A percentile compares a stretch with the other conserved stretches of the same genome.
Evolutionary conservation across 2,113 vertebrate species (phyloP).

Genomic region (Salvelinus namaycush): DNA sequence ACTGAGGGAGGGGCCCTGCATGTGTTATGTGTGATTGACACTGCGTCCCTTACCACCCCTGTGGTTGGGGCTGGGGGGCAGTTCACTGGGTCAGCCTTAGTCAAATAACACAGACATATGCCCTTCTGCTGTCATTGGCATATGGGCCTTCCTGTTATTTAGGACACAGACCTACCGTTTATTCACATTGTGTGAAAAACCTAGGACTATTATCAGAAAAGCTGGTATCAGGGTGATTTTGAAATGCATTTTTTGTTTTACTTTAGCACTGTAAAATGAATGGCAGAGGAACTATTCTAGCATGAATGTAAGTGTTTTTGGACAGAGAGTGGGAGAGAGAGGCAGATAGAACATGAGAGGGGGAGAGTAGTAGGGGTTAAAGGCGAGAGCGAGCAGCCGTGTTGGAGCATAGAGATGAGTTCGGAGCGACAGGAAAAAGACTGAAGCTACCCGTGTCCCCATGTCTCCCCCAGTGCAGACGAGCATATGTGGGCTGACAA

Average conservation of each 20-base stretch:
- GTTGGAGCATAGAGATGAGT: constrained; percentile 64
- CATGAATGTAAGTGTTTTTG: not conserved
- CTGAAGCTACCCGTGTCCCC: constrained; percentile 67
- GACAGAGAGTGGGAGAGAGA: constrained; percentile 10
- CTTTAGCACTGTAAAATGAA: not conserved
- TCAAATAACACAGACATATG: constrained; percentile 40
- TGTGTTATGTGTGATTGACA: constrained; percentile 55
- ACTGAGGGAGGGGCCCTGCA: not conserved
- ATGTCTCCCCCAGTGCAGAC: constrained; percentile 52
- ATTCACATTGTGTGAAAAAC: constrained; percentile 14
- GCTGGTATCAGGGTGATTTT: not conserved
- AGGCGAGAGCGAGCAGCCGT: constrained; percentile 15
- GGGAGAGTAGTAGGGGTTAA: constrained; percentile 47
- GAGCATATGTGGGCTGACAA: constrained; percentile 84
- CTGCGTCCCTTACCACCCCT: constrained; percentile 39
- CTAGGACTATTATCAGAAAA: not conserved
- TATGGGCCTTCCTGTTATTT: constrained; percentile 16
- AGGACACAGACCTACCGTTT: constrained; percentile 25
- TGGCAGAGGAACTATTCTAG: not conserved
- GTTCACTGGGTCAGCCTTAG: constrained; percentile 34
- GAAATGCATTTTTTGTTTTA: not conserved
- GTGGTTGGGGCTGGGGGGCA: constrained; percentile 57
- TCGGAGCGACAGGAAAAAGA: constrained; percentile 76
- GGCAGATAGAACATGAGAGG: constrained; percentile 6
- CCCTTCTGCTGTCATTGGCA: constrained; percentile 49